Percentiles rank a stretch among this genome's conserved stretches.
phyloP scores from a whole-genome alignment of 2,797 vertebrate genomes.

The Chanos chanos region DNA sequence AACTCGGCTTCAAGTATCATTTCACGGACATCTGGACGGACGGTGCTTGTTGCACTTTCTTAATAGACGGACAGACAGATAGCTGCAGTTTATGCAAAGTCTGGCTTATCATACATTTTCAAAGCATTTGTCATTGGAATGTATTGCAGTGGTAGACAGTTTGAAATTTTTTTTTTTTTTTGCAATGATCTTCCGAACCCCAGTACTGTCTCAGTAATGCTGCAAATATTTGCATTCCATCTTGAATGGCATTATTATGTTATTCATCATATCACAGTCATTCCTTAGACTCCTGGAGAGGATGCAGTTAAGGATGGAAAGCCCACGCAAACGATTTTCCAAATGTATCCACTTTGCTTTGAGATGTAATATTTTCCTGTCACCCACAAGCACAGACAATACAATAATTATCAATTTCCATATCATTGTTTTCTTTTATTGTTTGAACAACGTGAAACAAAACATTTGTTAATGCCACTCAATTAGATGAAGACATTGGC shows the following conservation, averaged over 20 bases:
- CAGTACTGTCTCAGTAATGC: too few relatives aligned
- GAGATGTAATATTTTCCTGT: conserved; percentile 63
- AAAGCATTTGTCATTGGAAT: too few relatives aligned
- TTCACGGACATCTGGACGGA: too few relatives aligned
- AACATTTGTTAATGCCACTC: conserved; percentile 62
- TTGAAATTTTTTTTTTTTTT: too few relatives aligned
- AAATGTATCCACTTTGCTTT: conserved; percentile 55
- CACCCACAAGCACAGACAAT: conserved; percentile 57
- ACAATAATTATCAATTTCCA: conserved; percentile 77
- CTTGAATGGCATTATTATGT: conserved; percentile 27
- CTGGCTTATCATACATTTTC: too few relatives aligned
- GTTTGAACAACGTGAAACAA: conserved; percentile 59
- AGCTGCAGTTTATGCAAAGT: too few relatives aligned
- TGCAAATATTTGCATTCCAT: too few relatives aligned
- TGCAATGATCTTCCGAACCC: too few relatives aligned
- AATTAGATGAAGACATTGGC: conserved; percentile 58
- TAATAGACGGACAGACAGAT: too few relatives aligned
- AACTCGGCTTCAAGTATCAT: too few relatives aligned
- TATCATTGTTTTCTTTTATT: conserved; percentile 63
- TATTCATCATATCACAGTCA: conserved; percentile 26
- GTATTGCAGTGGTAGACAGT: too few relatives aligned
- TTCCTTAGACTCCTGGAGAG: neutral
- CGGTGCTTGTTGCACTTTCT: too few relatives aligned
- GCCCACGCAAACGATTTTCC: conserved; percentile 64
- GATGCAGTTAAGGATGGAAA: conserved; percentile 12